These are phyloP conservation scores for Laupala kohalensis DNA, from an alignment of 1,140 invertebrate species.

Conservation along the genomic window DNA sequence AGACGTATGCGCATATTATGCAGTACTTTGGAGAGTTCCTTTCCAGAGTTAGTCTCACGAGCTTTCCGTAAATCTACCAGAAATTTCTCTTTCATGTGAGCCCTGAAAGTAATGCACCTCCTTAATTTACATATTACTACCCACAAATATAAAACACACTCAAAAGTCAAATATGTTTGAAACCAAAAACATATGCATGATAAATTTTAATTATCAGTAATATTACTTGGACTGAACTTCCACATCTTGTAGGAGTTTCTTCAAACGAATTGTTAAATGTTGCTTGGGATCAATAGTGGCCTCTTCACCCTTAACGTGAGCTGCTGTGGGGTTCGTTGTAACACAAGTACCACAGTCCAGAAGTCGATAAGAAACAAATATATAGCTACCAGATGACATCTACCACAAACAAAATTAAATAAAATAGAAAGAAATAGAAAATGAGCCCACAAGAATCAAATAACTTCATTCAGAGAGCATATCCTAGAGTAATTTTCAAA, in stretches of 20 bases:
- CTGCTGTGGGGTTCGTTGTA: conserved; percentile 54
- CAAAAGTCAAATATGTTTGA: background rate
- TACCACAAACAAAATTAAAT: too few relatives aligned
- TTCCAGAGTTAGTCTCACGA: conserved; percentile 71
- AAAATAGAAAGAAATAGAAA: too few relatives aligned
- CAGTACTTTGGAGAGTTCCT: conserved; percentile 72
- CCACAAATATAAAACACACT: background rate
- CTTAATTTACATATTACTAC: background rate
- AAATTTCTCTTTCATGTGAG: conserved; percentile 97
- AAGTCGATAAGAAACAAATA: conserved; percentile 77
- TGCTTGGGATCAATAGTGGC: conserved; percentile 45
- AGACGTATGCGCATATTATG: conserved; percentile 83
- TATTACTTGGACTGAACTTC: conserved; percentile 82
- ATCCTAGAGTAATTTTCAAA: too few relatives aligned
- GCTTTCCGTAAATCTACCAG: conserved; percentile 85
- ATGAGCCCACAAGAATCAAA: too few relatives aligned
- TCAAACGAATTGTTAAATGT: conserved; percentile 55
- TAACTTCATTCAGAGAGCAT: too few relatives aligned
- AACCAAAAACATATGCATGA: background rate
- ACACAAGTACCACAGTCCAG: conserved; percentile 56
- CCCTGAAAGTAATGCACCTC: too few relatives aligned
- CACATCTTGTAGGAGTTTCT: conserved; percentile 79
- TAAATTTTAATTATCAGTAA: background rate
- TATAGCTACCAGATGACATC: conserved; percentile 77
- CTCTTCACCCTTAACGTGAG: conserved; percentile 44